phyloP scores from a whole-genome alignment of 2,113 vertebrate species.

The Rhombomys opimus region DNA sequence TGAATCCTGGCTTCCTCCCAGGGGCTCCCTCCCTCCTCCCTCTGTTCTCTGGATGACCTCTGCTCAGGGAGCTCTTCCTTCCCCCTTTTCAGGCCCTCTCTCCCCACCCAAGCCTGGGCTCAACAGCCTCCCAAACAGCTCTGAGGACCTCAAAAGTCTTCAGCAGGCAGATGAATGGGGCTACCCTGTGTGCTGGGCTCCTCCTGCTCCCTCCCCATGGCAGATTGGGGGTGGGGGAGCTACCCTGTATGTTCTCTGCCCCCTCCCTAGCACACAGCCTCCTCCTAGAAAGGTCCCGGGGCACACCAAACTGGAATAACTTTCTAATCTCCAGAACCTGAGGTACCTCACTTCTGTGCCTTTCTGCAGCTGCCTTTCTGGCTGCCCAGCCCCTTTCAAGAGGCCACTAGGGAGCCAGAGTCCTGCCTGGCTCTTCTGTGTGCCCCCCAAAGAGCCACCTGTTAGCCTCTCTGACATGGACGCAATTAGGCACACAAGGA shows the following conservation, averaged over 20 bases:
- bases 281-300: background rate
- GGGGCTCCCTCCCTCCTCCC: background rate
- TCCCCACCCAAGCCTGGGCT: background rate
- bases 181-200: background rate
- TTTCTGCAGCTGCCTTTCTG: background rate
- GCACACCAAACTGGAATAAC: background rate
- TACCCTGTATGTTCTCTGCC: background rate
- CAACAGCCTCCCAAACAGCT: background rate
- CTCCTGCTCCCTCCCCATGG: background rate
- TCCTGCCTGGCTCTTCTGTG: background rate
- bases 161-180: rapidly evolving
- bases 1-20: background rate
- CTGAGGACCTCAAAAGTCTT: background rate
- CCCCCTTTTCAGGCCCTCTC: conserved; percentile 39
- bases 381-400: background rate
- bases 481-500: background rate
- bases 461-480: background rate
- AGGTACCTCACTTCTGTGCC: background rate
- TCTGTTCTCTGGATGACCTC: background rate
- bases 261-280: background rate
- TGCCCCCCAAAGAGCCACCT: background rate
- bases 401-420: background rate
- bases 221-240: rapidly evolving
- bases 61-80: conserved; percentile 52
- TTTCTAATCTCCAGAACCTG: background rate